Base-by-base conservation (phyloP, 2,113 vertebrate genomes). In the Chascanopsetta lugubris region DNA sequence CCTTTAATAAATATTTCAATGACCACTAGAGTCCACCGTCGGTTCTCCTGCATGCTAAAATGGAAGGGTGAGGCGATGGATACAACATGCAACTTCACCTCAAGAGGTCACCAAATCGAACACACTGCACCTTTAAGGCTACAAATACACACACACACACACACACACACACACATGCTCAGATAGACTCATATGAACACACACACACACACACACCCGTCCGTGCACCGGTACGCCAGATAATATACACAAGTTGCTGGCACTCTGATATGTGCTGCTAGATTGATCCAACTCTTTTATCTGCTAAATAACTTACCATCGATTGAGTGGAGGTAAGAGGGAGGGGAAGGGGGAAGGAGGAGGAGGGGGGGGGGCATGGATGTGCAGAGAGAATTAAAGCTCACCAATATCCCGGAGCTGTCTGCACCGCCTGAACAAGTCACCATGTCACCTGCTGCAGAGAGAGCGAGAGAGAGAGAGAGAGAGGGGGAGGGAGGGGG, bases 271-370 rank as follows among this genome's bases (percentile, higher is more conserved):
- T 85, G 78, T 84, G 81, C 69, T 80, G 78, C 82, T 82, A 72
- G 81, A 90, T 91, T 91, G 86, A 90, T 89, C 83, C 77, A 68
- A 81, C 69, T 87, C 86, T 87, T 92, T 90, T 90, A 91, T 90
- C 86, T 89, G 82, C 90, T 91, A 90, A 92, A 92, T 91, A 90
- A 91, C 89, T 90, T 90, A 89, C 78, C 82, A 92, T 92, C 83
- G 89, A 91, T 88, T 88, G 85, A 80, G 62, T 7, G 8, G 57
- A 42, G 58, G 65, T 18, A 46, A n/a, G 69, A 29, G 45, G 51
- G 74, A 43, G 60, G 69, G 3, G 62, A 66, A 43, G 53, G 71
- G 22, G 55, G 2, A 60, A 34, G 29, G 63, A 50, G 60, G 62
- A 3, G 58, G 60, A 26, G 53, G 68, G 22, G 61, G 2, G 56